Evolutionary conservation across 2,888 invertebrate genomes (phyloP).

Genomic region (Copidosoma aretas): DNA sequence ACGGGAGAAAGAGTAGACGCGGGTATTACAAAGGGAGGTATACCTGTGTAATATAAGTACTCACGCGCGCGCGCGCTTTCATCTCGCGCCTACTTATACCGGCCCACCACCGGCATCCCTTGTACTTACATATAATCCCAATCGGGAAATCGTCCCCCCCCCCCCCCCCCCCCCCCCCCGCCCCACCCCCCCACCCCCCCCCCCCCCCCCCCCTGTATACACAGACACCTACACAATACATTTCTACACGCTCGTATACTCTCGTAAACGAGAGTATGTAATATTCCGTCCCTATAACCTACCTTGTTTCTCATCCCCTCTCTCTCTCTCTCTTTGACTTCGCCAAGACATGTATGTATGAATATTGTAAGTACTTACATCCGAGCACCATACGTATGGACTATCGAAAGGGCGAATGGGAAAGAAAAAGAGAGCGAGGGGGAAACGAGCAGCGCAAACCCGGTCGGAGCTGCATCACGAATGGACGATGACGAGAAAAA

Average conservation of each 20-base stretch:
- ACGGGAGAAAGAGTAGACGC: background rate
- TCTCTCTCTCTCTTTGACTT: background rate
- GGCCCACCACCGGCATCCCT: background rate
- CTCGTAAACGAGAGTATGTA: slow-evolving; percentile 1
- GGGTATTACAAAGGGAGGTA: no score
- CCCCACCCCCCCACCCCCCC: background rate
- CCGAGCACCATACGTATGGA: slow-evolving; percentile 29
- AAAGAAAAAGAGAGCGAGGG: slow-evolving; percentile 1
- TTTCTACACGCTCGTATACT: background rate
- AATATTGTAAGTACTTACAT: slow-evolving; percentile 13
- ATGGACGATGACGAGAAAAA: slow-evolving; percentile 8
- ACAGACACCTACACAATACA: background rate
- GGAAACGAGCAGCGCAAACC: background rate
- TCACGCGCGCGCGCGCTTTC: slow-evolving; percentile 16
- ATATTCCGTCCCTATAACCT: background rate
- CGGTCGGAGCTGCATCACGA: background rate
- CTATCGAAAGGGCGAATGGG: background rate
- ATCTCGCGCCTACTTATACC: slow-evolving; percentile 12
- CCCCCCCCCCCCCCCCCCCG: background rate
- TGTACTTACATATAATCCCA: slow-evolving; percentile 14
- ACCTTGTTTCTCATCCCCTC: background rate
- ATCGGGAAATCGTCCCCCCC: slow-evolving; percentile 27
- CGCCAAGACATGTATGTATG: no score
- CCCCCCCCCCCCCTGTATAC: slow-evolving; percentile 10
- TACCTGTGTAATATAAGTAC: no score